Percentiles rank a stretch among this genome's conserved stretches.
These are phyloP conservation scores for Thaumetopoea pityocampa DNA, from an alignment of 1,140 invertebrate genomes.

Conservation along the genomic window DNA sequence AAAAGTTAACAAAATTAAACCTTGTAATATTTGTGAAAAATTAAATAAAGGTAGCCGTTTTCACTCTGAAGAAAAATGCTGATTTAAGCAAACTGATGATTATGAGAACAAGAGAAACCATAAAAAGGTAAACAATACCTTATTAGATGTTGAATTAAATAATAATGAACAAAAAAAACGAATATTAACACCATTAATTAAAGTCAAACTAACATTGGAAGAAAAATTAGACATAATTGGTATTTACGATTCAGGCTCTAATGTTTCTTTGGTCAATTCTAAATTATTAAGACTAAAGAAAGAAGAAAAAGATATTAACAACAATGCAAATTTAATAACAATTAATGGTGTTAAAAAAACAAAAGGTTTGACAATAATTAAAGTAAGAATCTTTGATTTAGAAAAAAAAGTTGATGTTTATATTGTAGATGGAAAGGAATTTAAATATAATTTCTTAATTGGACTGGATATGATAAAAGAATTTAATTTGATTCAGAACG, in stretches of 20 bases:
- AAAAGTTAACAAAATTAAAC: too few species aligned
- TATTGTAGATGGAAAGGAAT: conserved; percentile 20
- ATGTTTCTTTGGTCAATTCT: neutral
- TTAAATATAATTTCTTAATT: conserved; percentile 28
- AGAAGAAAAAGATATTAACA: conserved; percentile 20
- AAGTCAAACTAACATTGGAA: conserved; percentile 1
- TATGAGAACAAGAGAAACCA: too few species aligned
- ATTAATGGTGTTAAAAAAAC: conserved; percentile 34
- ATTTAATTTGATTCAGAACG: conserved; percentile 20
- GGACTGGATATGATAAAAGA: conserved; percentile 22
- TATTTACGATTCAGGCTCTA: neutral
- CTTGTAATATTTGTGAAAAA: too few species aligned
- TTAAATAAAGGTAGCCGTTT: too few species aligned
- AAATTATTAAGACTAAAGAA: conserved; percentile 25
- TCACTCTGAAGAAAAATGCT: too few species aligned
- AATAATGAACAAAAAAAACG: too few species aligned
- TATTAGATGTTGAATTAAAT: neutral
- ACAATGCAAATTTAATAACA: conserved; percentile 15
- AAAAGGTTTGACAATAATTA: conserved; percentile 27
- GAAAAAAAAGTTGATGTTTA: conserved; percentile 27
- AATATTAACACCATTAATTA: conserved; percentile 1
- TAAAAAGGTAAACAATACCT: too few species aligned
- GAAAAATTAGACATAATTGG: neutral
- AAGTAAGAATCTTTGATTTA: conserved; percentile 30
- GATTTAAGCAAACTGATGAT: too few species aligned